These are phyloP conservation scores for Procambarus virginalis DNA, from an alignment of 1,140 invertebrate genomes.

Conservation along the genomic window DNA sequence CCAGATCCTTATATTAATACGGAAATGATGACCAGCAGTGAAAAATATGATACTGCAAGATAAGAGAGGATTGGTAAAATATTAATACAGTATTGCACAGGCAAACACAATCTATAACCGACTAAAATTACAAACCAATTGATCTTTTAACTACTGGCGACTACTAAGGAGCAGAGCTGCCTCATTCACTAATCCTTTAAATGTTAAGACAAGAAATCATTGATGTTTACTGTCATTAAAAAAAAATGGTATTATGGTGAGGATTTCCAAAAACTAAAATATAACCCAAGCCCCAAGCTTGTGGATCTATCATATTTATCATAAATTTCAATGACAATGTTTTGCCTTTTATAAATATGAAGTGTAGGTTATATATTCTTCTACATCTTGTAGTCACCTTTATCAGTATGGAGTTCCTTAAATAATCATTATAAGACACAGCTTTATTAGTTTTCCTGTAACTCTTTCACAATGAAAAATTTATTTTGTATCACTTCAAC, in stretches of 20 bases:
- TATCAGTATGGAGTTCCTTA: neutral
- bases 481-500: neutral
- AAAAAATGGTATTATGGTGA: neutral
- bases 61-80: neutral
- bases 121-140: neutral
- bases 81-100: neutral
- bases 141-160: neutral
- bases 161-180: neutral
- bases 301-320: neutral
- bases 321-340: neutral
- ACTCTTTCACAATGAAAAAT: constrained; percentile 7
- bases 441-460: neutral
- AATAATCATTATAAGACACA: neutral
- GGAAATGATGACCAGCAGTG: neutral
- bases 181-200: neutral
- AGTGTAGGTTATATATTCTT: neutral
- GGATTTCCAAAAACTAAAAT: neutral
- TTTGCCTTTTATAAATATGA: neutral
- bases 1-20: neutral
- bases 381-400: neutral
- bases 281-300: neutral
- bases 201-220: neutral
- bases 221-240: neutral
- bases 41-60: neutral
- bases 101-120: neutral